Evolutionary conservation across 2,797 vertebrate genomes (phyloP), one percentile per base, ranked within the genome.

Genomic region (Orientallactaga sibirica): DNA sequence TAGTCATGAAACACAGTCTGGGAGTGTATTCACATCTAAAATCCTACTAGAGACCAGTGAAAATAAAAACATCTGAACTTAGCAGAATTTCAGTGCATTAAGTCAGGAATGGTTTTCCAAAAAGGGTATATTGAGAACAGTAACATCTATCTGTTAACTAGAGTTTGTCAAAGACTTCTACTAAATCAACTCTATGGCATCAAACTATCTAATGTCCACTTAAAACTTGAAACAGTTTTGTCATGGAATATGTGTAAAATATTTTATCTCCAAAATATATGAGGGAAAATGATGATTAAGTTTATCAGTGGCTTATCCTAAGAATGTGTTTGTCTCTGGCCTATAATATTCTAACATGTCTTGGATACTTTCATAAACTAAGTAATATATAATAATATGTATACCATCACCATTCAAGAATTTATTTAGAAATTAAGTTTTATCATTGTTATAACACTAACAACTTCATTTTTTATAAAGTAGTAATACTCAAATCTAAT

Each of bases 391-490:
- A 79, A 85, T 78, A 75, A 93, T 55, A 78, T 2, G 4, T 64
- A 37, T 55, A 22, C 55, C 73, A 68, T 64, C 15, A 83, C 20
- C 10, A 55, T 41, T 7, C 18, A 82, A 74, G 80, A 78, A 68
- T 58, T 95, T 84, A 33, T 71, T 5, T 67, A 73, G 18, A 90
- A 7, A 79, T 52, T 62, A 82, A 82, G 0, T 75, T 3, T 87
- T 41, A 55, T 73, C 7, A 84, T 37, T 84, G 1, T 88, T 82
- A 64, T 33, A 76, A 43, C 33, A 76, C 76, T 67, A 84, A 2
- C 19, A 76, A 84, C 37, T 80, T 29, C 71, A 84, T 67, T 94
- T 76, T 67, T 94, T 76, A 48, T 33, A 90, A 77, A 87, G 14
- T 70, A 92, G 16, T 75, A 48, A 80, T 55, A 80, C 62, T 84